Conservation (phyloP, 2,888 invertebrate species). For the Phalera bucephala region DNA sequence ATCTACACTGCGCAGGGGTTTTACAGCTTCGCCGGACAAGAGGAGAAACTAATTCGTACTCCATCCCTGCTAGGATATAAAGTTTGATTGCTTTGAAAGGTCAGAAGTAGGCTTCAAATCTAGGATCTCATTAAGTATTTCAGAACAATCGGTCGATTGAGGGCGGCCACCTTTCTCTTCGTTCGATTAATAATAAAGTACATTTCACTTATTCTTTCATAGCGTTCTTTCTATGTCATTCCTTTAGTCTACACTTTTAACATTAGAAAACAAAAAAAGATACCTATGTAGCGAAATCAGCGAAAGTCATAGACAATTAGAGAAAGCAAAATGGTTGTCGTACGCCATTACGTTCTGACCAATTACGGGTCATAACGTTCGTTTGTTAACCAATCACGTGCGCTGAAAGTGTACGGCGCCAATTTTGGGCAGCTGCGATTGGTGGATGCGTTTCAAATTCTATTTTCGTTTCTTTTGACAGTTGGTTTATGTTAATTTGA, state of each 20-base stretch:
- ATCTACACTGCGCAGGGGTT: too few relatives aligned
- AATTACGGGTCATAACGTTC: slow-evolving; percentile 51
- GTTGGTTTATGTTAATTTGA: slow-evolving; percentile 19
- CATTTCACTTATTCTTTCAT: neutral
- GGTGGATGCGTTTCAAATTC: slow-evolving; percentile 36
- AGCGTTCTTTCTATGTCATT: neutral
- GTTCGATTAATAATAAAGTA: too few relatives aligned
- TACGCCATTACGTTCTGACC: slow-evolving; percentile 38
- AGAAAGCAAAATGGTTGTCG: slow-evolving; percentile 51
- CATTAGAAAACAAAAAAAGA: slow-evolving; percentile 41
- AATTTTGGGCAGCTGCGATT: slow-evolving; percentile 51
- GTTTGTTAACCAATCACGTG: slow-evolving; percentile 60
- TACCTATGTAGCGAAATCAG: slow-evolving; percentile 35
- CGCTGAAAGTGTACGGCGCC: slow-evolving; percentile 52
- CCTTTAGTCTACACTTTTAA: too few relatives aligned
- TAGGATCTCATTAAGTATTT: too few relatives aligned
- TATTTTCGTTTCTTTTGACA: slow-evolving; percentile 24
- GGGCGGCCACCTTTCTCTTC: too few relatives aligned
- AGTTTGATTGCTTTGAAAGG: too few relatives aligned
- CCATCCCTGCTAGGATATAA: too few relatives aligned
- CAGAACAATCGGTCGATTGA: too few relatives aligned
- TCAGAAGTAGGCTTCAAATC: too few relatives aligned
- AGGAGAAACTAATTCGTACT: too few relatives aligned
- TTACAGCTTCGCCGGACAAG: too few relatives aligned
- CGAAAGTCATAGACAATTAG: slow-evolving; percentile 64